Conservation (phyloP, 2,797 vertebrate species). For the Harpagifer antarcticus region DNA sequence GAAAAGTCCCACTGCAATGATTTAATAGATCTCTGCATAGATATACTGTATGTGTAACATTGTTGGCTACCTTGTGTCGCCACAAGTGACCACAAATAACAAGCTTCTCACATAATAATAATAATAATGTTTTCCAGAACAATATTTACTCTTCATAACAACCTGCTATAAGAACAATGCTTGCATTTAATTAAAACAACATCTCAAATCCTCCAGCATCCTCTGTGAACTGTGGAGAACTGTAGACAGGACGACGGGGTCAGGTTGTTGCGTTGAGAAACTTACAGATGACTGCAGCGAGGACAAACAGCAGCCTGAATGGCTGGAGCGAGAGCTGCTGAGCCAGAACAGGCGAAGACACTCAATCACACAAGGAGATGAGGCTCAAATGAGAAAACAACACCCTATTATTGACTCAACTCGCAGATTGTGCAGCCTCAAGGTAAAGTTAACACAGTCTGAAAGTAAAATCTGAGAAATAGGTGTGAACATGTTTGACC, state of each 20-base stretch:
- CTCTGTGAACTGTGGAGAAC: constrained; percentile 51
- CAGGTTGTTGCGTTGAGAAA: constrained; percentile 21
- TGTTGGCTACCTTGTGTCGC: not conserved
- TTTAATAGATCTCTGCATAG: constrained; percentile 14
- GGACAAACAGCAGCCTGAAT: constrained; percentile 58
- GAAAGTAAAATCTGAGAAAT: not conserved
- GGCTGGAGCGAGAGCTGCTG: constrained; percentile 77
- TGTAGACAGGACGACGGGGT: not conserved
- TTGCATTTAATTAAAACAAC: constrained; percentile 1
- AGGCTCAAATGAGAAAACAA: constrained; percentile 26
- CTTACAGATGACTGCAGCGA: constrained; percentile 28
- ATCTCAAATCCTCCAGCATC: constrained; percentile 66
- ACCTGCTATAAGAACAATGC: not conserved
- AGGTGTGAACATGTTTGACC: not conserved
- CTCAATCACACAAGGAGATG: constrained; percentile 70
- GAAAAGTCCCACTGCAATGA: constrained; percentile 13
- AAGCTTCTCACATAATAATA: not conserved
- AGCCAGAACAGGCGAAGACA: constrained; percentile 71
- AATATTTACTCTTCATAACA: not conserved
- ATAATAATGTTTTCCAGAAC: not conserved
- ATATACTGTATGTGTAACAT: not conserved
- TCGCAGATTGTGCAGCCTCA: constrained; percentile 58
- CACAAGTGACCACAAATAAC: not conserved
- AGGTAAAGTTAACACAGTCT: constrained; percentile 69
- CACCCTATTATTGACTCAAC: constrained; percentile 26